Conservation (phyloP, 2,888 invertebrate genomes). For the Drosophila ustulata region DNA sequence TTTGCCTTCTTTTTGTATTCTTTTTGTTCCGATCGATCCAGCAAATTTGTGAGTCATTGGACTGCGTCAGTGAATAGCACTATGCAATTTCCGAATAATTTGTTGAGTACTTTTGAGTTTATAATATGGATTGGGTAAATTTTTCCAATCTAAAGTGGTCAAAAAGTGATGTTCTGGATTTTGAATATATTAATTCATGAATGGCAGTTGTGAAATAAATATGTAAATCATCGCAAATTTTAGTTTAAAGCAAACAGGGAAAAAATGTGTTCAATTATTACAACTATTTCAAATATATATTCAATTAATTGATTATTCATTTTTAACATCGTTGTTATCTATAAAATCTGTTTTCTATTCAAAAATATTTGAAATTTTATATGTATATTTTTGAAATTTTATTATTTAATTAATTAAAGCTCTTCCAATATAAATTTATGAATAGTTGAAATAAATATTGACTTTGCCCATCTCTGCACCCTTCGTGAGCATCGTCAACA, state of each 20-base stretch:
- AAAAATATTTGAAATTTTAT: too few species aligned
- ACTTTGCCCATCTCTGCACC: neutral
- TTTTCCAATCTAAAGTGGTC: neutral
- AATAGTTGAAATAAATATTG: neutral
- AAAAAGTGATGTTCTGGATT: neutral
- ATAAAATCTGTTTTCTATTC: too few species aligned
- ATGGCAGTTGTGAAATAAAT: too few species aligned
- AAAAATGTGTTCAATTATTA: too few species aligned
- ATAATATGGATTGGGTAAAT: neutral
- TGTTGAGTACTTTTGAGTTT: conserved; percentile 41
- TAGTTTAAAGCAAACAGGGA: too few species aligned
- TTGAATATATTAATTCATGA: too few species aligned
- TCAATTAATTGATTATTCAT: too few species aligned
- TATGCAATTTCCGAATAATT: conserved; percentile 36
- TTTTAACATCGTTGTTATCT: too few species aligned
- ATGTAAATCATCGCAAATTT: too few species aligned
- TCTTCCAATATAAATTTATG: neutral
- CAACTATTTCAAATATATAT: too few species aligned
- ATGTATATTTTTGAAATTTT: too few species aligned
- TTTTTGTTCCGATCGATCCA: conserved; percentile 9
- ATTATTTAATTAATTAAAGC: too few species aligned
- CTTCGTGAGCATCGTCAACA: neutral
- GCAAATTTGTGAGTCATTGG: conserved; percentile 28
- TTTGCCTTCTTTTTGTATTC: conserved; percentile 1
- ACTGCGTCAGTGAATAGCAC: conserved; percentile 46